A percentile compares a stretch with the other conserved stretches of the same genome.
phyloP scores from a whole-genome alignment of 1,140 invertebrate species.

The Neotoxoptera formosana region DNA sequence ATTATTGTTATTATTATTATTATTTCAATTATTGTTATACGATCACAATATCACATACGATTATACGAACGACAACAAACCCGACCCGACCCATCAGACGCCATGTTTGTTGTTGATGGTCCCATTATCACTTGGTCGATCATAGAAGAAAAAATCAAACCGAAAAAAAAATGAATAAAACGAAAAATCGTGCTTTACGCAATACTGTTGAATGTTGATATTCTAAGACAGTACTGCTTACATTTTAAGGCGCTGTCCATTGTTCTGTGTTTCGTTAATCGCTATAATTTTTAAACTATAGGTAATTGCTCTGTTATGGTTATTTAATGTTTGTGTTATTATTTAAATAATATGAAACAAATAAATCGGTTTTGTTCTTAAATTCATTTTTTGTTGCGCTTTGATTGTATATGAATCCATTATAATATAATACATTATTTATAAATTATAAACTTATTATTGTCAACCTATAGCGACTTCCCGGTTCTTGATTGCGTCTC shows the following conservation, averaged over 20 bases:
- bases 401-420: no score
- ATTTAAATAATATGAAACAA: neutral
- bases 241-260: neutral
- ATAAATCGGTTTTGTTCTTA: no score
- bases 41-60: no score
- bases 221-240: neutral
- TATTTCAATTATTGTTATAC: neutral
- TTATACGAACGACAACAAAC: slow-evolving; percentile 43
- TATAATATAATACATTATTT: no score
- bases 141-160: slow-evolving; percentile 55
- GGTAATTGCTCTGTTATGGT: neutral
- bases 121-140: neutral
- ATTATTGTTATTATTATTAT: slow-evolving; percentile 20
- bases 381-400: no score
- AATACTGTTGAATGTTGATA: neutral
- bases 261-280: neutral
- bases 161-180: neutral
- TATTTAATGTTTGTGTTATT: neutral
- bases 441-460: no score
- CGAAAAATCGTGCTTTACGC: neutral
- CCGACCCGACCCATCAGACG: slow-evolving; percentile 52
- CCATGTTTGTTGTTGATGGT: slow-evolving; percentile 49
- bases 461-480: no score
- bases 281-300: neutral
- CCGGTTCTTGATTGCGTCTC: no score